Conservation (phyloP, 2,797 vertebrate genomes). For the Sciurus carolinensis region DNA sequence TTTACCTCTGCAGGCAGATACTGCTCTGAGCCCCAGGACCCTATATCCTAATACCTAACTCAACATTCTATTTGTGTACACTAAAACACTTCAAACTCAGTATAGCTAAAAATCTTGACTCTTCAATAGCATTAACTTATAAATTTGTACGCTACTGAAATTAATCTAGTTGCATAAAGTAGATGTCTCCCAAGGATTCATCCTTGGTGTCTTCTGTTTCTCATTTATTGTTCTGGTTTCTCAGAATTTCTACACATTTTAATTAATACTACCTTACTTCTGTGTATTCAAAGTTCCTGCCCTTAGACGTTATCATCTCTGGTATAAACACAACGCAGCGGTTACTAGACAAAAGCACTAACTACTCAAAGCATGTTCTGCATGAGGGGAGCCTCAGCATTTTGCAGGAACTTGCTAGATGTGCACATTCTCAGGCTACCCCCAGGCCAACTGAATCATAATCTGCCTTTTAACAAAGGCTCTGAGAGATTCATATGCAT, state of each 20-base stretch:
- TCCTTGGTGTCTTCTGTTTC: not conserved
- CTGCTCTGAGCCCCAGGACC: not conserved
- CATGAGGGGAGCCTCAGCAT: not conserved
- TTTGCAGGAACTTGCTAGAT: not conserved
- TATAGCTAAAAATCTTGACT: not conserved
- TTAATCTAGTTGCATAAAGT: not conserved
- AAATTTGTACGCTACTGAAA: not conserved
- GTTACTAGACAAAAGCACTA: not conserved
- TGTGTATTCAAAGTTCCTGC: not conserved
- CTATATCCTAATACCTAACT: not conserved
- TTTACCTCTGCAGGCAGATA: not conserved
- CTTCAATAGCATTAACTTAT: not conserved
- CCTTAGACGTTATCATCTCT: not conserved
- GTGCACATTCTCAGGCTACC: not conserved
- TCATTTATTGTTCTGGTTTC: not conserved
- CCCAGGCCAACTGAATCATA: not conserved
- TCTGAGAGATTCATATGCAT: not conserved
- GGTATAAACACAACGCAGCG: not conserved
- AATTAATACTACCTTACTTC: not conserved
- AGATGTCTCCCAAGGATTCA: not conserved
- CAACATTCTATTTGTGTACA: not conserved
- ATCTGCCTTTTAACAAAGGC: not conserved
- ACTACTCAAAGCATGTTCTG: not conserved
- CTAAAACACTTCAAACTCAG: not conserved
- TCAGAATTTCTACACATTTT: not conserved